Evolutionary conservation across 2,797 vertebrate species (phyloP), one percentile per base, ranked within the genome.

Genomic region (Muscicapa striata): DNA sequence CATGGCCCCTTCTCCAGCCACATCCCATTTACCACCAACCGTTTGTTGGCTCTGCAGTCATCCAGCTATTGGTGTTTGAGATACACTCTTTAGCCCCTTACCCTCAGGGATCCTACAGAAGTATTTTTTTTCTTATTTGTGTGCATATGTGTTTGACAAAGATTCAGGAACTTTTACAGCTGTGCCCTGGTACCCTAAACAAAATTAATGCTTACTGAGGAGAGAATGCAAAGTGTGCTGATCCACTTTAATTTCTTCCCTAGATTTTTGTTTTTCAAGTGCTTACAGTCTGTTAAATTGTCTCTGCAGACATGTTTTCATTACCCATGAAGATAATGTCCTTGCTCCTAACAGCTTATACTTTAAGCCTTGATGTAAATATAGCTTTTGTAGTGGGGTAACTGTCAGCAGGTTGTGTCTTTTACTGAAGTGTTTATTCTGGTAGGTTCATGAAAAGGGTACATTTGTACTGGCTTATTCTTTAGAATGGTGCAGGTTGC

Each of bases 1-100:
- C 18, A 5, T 29, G 15, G 13, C 19, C 9, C 11, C 22, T 57
- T 63, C 23, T 63, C 27, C 27, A 55, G 57, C 29, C 57, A 6
- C 36, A 24, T 75, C 16, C 41, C 4, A 1, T 57, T 54, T 36
- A n/a, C 18, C 19, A 36, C 6, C 34, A 34, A 2, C 27, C 2
- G 0, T 29, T 62, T 6, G 9, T 14, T 61, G 55, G 27, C 49
- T 76, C 16, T 6, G 24, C 59, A 14, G 34, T 26, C 34, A 54
- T 16, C 8, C 78, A 29, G 27, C 49, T 55, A 1, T 43, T 55
- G 27, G 4, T 69, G 16, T 69, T 69, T 38, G 43, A 55, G 49
- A 38, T 32, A 7, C 0, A 40, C 17, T 8, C 0, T 0, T 62
- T 49, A 57, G 8, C 23, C 11, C 23, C 14, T 84, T 52, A 18